A percentile compares a stretch with the other conserved stretches of the same genome.
phyloP scores from a whole-genome alignment of 2,797 vertebrate genomes.

The Sebastes matsubarae region DNA sequence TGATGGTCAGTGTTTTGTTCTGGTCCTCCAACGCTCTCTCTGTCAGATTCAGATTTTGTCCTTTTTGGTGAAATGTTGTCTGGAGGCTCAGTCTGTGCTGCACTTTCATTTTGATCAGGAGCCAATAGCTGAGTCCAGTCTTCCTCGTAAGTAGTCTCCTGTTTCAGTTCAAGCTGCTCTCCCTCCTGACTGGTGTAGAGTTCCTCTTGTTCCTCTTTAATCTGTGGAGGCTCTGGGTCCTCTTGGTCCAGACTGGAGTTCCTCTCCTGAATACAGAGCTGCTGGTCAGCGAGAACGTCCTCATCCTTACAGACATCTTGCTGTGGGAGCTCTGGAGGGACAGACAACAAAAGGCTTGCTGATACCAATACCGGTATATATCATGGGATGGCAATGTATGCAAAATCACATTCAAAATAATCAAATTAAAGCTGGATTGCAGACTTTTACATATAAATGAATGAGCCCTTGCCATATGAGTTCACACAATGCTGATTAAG shows the following conservation, averaged over 20 bases:
- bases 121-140: neutral
- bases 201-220: conserved; percentile 41
- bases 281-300: neutral
- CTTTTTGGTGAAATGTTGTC: neutral
- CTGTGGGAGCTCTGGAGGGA: conserved; percentile 6
- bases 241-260: neutral
- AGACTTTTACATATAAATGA: no score
- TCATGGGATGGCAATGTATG: no score
- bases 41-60: neutral
- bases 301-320: neutral
- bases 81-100: neutral
- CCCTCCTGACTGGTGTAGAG: neutral
- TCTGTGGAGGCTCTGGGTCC: neutral
- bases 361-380: no score
- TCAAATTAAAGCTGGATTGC: no score
- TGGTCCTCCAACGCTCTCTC: neutral
- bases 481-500: no score
- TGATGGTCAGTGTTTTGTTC: neutral
- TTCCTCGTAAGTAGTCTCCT: neutral
- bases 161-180: neutral
- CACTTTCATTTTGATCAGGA: neutral
- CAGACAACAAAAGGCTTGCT: neutral
- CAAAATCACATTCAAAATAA: no score
- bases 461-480: no score
- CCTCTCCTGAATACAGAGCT: neutral